These are phyloP conservation scores for Corvus cornix DNA, from an alignment of 2,113 vertebrate species.

Conservation along the genomic window DNA sequence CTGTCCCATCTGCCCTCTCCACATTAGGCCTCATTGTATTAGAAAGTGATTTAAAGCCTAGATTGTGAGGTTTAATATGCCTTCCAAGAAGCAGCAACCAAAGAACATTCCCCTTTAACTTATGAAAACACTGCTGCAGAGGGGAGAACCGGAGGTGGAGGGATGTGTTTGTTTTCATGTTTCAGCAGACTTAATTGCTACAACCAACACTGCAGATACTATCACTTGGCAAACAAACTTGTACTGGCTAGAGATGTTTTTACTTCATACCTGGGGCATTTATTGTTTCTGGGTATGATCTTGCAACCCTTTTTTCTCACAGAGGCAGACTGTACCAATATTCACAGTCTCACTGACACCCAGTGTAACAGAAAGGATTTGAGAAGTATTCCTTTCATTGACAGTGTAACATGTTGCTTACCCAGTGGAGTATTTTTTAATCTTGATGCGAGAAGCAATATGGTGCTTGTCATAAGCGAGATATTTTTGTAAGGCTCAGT, in stretches of 20 bases:
- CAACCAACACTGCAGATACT: slow-evolving; percentile 29
- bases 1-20: not conserved
- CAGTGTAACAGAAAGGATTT: not conserved
- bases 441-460: slow-evolving; percentile 30
- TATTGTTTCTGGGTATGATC: slow-evolving; percentile 36
- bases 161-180: slow-evolving; percentile 38
- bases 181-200: slow-evolving; percentile 56
- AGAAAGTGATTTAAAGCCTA: slow-evolving; percentile 14
- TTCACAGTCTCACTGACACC: not conserved
- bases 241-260: slow-evolving; percentile 40
- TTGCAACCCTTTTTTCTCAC: slow-evolving; percentile 30
- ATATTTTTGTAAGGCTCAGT: slow-evolving; percentile 20
- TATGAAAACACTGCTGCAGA: not conserved
- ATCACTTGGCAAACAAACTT: slow-evolving; percentile 55
- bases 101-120: not conserved
- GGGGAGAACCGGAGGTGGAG: not conserved
- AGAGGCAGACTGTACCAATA: slow-evolving; percentile 5
- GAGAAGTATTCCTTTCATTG: not conserved
- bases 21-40: not conserved
- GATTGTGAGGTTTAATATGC: not conserved
- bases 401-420: slow-evolving; percentile 22
- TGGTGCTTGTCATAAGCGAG: slow-evolving; percentile 23
- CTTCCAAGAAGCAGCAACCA: not conserved
- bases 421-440: not conserved
- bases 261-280: slow-evolving; percentile 38